A percentile compares a stretch with the other conserved stretches of the same genome.
phyloP scores from a whole-genome alignment of 2,888 invertebrate species.

The Hydraecia micacea region DNA sequence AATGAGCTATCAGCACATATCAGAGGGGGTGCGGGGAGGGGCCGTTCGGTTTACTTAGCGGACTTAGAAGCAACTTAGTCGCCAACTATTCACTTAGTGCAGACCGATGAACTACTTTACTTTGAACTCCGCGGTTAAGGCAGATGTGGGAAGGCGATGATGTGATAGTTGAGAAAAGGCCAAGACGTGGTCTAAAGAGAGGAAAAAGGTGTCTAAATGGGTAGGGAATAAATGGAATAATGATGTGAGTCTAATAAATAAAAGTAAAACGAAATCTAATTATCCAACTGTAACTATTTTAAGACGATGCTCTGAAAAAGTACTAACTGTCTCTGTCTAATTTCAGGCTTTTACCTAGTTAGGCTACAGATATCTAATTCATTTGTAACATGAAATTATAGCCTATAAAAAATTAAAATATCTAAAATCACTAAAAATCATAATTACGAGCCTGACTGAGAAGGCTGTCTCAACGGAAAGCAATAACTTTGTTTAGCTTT shows the following conservation, averaged over 20 bases:
- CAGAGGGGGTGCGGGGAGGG: slow-evolving; percentile 30
- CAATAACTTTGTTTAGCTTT: background rate
- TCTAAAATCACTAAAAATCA: background rate
- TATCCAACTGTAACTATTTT: background rate
- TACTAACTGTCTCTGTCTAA: background rate
- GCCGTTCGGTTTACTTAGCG: slow-evolving; percentile 65
- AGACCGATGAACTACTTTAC: slow-evolving; percentile 70
- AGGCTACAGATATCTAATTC: background rate
- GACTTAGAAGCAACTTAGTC: slow-evolving; percentile 69
- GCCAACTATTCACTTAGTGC: slow-evolving; percentile 75
- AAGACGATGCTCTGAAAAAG: background rate
- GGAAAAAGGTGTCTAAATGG: background rate
- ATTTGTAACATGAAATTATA: background rate
- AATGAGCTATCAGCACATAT: slow-evolving; percentile 54
- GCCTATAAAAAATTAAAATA: background rate
- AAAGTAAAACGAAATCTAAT: background rate
- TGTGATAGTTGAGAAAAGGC: slow-evolving; percentile 23
- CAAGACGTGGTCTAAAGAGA: no score
- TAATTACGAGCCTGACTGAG: background rate
- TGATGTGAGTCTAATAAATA: background rate
- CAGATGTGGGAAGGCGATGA: slow-evolving; percentile 15
- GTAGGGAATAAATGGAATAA: background rate
- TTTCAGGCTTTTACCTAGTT: background rate
- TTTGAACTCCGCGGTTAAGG: slow-evolving; percentile 59
- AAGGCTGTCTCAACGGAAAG: background rate